Base-by-base conservation (phyloP, 2,888 invertebrate species). In the Drosophila diplacantha region DNA sequence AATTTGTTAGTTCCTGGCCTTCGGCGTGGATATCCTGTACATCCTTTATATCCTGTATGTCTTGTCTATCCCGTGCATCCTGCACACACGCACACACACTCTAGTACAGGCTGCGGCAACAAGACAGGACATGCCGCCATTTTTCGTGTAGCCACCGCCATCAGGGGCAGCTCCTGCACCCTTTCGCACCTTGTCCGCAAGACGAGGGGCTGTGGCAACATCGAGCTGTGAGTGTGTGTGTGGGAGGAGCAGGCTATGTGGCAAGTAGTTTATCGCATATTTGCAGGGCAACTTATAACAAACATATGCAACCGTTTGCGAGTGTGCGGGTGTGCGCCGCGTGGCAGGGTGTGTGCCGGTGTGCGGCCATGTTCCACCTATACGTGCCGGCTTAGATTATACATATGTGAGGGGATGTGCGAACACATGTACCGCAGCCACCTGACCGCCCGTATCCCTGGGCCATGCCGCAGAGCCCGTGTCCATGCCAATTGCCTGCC, bases 211-310 rank as follows among this genome's bases (percentile, higher is more conserved):
- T 16, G 43, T 22, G 39, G 39, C 14, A 39, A 22, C 20, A 20
- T 20, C 18, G 26, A 6, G 11, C 3, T 43, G 26, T 6, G 11
- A 16, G 7, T 26, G 43, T 18, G 7, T 16, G 26, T 26, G 26
- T 16, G 37, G 20, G 12, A 20, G 20, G 12, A 20, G 6, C 38
- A 4, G 20, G 20, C 3, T 2, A 12, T 38, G 39, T 22, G 69
- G 67, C 73, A 76, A 78, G 72, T 79, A 76, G 82, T 79, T 79
- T 79, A 79, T 79, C 79, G 79, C 82, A 79, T 66, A 79, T 75
- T 81, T 81, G 74, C 56, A 62, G 71, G 39, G 54, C 60, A 71
- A 73, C 72, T 71, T 79, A 72, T 73, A 70, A 61, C 75, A 75
- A 60, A 79, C 76, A 81, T 73, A 78, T 79, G 78, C 72, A 75